Percentiles rank a stretch among this genome's conserved stretches.
Conservation (phyloP, 2,888 invertebrate genomes). For the Macropis europaea region DNA sequence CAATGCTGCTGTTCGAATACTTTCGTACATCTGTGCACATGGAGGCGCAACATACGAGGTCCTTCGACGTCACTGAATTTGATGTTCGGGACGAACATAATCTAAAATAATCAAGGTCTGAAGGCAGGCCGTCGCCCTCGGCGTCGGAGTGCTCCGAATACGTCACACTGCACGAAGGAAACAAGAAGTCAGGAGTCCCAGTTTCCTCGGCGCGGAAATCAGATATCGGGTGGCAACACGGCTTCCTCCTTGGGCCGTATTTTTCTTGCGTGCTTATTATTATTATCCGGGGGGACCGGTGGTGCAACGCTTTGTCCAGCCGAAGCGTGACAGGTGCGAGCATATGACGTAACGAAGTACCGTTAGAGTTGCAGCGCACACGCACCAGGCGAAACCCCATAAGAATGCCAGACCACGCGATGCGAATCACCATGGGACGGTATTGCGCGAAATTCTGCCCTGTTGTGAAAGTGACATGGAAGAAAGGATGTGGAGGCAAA, state of each 20-base stretch:
- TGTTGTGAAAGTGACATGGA: constrained; percentile 61
- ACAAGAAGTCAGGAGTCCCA: constrained; percentile 39
- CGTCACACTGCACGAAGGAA: constrained; percentile 32
- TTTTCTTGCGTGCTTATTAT: constrained; percentile 39
- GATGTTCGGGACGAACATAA: background rate
- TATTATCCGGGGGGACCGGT: constrained; percentile 45
- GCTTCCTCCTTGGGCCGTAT: constrained; percentile 38
- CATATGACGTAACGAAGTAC: constrained; percentile 74
- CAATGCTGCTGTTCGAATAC: too few relatives aligned
- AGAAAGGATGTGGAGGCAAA: constrained; percentile 21
- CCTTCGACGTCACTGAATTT: background rate
- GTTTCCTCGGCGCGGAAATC: constrained; percentile 66
- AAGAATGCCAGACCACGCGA: constrained; percentile 61
- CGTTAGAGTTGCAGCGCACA: constrained; percentile 66
- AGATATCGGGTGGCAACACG: constrained; percentile 65
- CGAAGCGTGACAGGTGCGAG: constrained; percentile 72
- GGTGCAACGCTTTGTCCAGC: constrained; percentile 69
- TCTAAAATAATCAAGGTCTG: constrained; percentile 9
- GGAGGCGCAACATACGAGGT: too few relatives aligned
- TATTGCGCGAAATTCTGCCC: constrained; percentile 56
- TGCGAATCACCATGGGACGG: constrained; percentile 37
- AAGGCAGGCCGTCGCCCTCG: constrained; percentile 28
- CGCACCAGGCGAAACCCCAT: constrained; percentile 68
- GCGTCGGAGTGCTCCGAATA: constrained; percentile 35
- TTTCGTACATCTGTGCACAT: too few relatives aligned